Evolutionary conservation across 1,140 invertebrate species (phyloP), one percentile per base, ranked within the genome.

Genomic region (Zaprionus nigranus): DNA sequence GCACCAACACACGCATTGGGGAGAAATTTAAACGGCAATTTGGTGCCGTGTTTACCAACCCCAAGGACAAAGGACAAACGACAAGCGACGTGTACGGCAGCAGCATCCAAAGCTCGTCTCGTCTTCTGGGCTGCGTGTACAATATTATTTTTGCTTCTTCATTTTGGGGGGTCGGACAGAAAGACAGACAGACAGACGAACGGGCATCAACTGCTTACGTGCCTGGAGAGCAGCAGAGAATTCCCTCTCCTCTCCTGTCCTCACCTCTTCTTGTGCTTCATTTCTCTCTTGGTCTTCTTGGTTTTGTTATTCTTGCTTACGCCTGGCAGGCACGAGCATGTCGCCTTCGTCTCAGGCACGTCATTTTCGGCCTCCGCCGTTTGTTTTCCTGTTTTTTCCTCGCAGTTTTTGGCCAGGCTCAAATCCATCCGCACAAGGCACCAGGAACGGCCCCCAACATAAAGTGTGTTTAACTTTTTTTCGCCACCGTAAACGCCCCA

Each of bases 21-120:
- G 85, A 90, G 85, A 90, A 88, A 88, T 88, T 88, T 90, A 88
- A 88, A 88, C 85, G 81, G 85, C 85, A 90, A 88, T 90, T 88
- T 88, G 81, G 84, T 71, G 81, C 81, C 78, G 78, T 90, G 84
- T 88, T 88, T 90, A 90, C 85, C 84, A 90, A 81, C 85, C 84
- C 85, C 84, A 88, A 88, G 81, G 81, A 83, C 80, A 88, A 57
- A 68, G 78, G 51, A 43, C 62, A 67, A 57, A 49, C 54, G 28
- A 79, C 54, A 28, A 54, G 69, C 72, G 30, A 34, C 30, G 64
- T 40, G 40, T 46, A 46, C n/a, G 40, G n/a, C n/a, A 17, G n/a
- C 83, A 85, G 74, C 68, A 78, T 78, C 83, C 83, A 74, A 85
- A 83, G 75, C 75, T 67, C 60, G 61, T 61, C 60, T 66, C 60